Evolutionary conservation across 2,797 vertebrate species (phyloP).

Genomic region (Sylvia borin): DNA sequence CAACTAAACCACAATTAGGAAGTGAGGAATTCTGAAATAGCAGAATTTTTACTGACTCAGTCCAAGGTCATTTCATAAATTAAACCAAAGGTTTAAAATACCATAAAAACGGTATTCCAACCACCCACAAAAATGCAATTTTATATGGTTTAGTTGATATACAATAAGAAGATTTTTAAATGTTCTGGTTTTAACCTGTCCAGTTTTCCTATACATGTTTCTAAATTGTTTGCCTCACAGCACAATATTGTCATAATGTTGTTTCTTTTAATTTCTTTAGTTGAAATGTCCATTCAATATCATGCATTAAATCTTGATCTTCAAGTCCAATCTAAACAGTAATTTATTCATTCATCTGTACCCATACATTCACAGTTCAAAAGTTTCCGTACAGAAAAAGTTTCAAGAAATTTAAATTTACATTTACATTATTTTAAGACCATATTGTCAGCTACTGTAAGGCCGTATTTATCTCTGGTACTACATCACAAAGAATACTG

Average conservation of each 20-base stretch:
- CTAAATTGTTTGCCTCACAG: neutral
- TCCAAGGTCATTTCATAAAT: neutral
- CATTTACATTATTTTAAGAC: neutral
- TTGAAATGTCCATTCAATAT: neutral
- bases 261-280: neutral
- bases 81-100: neutral
- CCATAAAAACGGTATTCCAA: neutral
- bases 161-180: neutral
- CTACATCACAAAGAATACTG: fast-evolving
- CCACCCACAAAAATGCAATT: neutral
- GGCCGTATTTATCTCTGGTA: neutral
- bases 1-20: slow-evolving; percentile 18
- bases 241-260: neutral
- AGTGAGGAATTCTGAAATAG: neutral
- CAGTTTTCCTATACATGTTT: neutral
- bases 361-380: neutral
- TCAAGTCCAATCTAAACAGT: neutral
- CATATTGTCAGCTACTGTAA: neutral
- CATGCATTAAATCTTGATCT: neutral
- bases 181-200: neutral
- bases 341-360: neutral
- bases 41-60: neutral
- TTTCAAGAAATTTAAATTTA: neutral
- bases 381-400: neutral
- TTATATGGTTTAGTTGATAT: neutral